phyloP scores from a whole-genome alignment of 2,797 vertebrate genomes.

The Discoglossus pictus region DNA sequence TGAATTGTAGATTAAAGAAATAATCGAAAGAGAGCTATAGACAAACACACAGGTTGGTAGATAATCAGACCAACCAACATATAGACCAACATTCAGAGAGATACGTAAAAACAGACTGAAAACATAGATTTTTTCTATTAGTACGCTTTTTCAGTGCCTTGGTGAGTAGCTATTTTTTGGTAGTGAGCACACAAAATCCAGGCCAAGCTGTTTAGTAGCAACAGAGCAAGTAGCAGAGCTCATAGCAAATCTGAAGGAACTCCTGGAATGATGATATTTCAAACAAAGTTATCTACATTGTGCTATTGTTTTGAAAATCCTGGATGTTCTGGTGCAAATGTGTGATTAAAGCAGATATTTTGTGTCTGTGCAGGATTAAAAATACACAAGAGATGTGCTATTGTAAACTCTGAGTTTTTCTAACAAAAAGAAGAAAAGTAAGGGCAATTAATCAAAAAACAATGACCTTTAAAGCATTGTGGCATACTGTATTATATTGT shows the following conservation, averaged over 20 bases:
- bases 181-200: too few species aligned
- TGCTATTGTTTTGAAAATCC: conserved; percentile 27
- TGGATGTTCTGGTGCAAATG: conserved; percentile 4
- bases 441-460: neutral
- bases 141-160: too few species aligned
- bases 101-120: too few species aligned
- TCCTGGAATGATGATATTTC: conserved; percentile 3
- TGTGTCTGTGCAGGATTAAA: conserved; percentile 13
- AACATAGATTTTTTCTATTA: too few species aligned
- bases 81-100: too few species aligned
- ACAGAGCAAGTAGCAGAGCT: neutral
- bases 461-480: conserved; percentile 2
- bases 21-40: too few species aligned
- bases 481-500: too few species aligned
- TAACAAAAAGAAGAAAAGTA: conserved; percentile 25
- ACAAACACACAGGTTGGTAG: too few species aligned
- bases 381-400: conserved; percentile 12
- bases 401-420: neutral
- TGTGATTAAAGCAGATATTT: conserved; percentile 6
- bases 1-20: too few species aligned
- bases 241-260: neutral
- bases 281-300: conserved; percentile 27
- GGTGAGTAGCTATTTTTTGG: too few species aligned
- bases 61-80: too few species aligned
- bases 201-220: neutral